Evolutionary conservation across 92 coral and sea anemone species (phyloP).

Genomic region (Siderastrea radians): DNA sequence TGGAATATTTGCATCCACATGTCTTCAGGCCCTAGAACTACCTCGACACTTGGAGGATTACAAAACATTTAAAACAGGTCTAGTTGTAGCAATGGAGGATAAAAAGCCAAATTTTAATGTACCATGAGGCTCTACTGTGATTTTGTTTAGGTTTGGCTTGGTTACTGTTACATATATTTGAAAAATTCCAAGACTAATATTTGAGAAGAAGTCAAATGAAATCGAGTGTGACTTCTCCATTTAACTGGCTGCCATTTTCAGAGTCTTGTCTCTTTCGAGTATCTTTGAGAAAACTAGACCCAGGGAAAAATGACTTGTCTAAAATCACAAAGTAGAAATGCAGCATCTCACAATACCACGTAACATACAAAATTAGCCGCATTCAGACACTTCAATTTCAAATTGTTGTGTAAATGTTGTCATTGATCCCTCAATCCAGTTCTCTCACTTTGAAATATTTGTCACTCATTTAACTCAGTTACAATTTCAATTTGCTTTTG

Average conservation of each 20-base stretch:
- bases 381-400: too few species aligned
- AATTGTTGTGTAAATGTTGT: too few species aligned
- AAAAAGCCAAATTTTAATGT: neutral
- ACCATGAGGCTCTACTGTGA: neutral
- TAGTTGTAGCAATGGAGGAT: neutral
- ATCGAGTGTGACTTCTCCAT: neutral
- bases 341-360: too few species aligned
- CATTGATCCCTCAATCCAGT: too few species aligned
- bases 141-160: neutral
- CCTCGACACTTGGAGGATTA: constrained; percentile 32
- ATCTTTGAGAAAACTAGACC: neutral
- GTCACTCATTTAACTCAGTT: too few species aligned
- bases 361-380: too few species aligned
- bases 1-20: constrained; percentile 57
- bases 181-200: neutral
- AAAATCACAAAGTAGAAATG: too few species aligned
- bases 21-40: constrained; percentile 35
- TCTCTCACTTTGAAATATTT: too few species aligned
- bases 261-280: neutral
- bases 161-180: neutral
- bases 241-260: neutral
- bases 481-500: too few species aligned
- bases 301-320: neutral
- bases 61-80: constrained; percentile 14
- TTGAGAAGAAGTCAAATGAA: neutral